Base-by-base conservation (phyloP, 1,140 invertebrate species). In the Formica exsecta region DNA sequence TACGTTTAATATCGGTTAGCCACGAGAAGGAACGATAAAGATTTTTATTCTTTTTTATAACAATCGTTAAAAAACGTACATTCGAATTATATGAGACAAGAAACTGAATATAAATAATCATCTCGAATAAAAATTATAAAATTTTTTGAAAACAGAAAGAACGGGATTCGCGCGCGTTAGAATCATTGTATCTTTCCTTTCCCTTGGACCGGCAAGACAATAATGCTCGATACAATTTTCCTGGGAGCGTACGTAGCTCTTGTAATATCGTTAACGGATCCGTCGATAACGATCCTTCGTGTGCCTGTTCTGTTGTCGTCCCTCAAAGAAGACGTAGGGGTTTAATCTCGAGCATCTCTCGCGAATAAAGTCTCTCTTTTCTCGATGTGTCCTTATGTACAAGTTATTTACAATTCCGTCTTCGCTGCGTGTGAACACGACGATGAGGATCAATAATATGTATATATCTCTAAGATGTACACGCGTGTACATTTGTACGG, bases 361-460 rank as follows among this genome's bases (percentile, higher is more conserved):
- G 68, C 79, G 57, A 75, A 85, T 85, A 87, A 86, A 73, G 70
- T 87, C 70, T 87, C 79, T 76, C 71, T 75, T 36, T 75, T 76
- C 80, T 65, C 86, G 59, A 71, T 19, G 32, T 85, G 32, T 59
- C n/a, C n/a, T 65, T 76, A 87, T 85, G 54, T 87, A 87, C 85
- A 86, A 44, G 25, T 7, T 87, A 87, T 87, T 70, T 87, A 87
- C 86, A 85, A 36, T 3, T 48, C 2, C 57, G 19, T 83, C 73
- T 83, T 44, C 64, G 74, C 38, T 44, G 51, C 74, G 62, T 29
- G 9, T 44, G 66, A 66, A 44, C 65, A 75, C 74, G 51, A 65
- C 36, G 83, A 51, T 51, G 48, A 41, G 16, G 38, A 66, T n/a
- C 25, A 57, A 79, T 79, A 61, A 70, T 68, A 68, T 80, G 25